A percentile compares a stretch with the other conserved stretches of the same genome.
phyloP scores from a whole-genome alignment of 2,797 vertebrate species.

The Peromyscus melanophrys region DNA sequence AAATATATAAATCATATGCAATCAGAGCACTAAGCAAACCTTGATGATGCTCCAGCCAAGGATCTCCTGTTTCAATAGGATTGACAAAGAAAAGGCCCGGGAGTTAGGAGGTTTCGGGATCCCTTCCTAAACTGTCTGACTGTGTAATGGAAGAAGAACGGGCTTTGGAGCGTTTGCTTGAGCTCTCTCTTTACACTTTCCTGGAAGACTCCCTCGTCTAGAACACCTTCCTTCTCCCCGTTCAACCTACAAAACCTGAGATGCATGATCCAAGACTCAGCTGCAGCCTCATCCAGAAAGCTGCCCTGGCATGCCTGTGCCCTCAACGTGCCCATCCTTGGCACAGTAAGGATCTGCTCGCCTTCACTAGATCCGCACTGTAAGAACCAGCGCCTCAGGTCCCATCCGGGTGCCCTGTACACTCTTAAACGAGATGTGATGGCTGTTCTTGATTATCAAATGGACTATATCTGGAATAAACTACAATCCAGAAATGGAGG shows the following conservation, averaged over 20 bases:
- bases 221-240: neutral
- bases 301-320: neutral
- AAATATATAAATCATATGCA: slow-evolving; percentile 79
- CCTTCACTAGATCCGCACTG: neutral
- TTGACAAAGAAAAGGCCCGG: neutral
- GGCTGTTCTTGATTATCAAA: neutral
- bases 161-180: neutral
- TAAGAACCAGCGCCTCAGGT: neutral
- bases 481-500: neutral
- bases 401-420: neutral
- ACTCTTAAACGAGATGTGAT: neutral
- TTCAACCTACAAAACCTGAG: neutral
- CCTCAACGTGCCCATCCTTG: no score
- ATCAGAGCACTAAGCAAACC: slow-evolving; percentile 34
- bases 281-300: neutral
- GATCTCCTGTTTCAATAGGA: slow-evolving; percentile 20
- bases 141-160: neutral
- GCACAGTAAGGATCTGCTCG: neutral
- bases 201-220: neutral
- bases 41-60: neutral
- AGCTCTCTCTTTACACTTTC: neutral
- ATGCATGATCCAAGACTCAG: neutral
- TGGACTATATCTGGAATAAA: neutral
- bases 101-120: neutral
- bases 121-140: slow-evolving; percentile 17